Conservation (phyloP, 2,113 vertebrate genomes). For the Microcebus griseorufus region DNA sequence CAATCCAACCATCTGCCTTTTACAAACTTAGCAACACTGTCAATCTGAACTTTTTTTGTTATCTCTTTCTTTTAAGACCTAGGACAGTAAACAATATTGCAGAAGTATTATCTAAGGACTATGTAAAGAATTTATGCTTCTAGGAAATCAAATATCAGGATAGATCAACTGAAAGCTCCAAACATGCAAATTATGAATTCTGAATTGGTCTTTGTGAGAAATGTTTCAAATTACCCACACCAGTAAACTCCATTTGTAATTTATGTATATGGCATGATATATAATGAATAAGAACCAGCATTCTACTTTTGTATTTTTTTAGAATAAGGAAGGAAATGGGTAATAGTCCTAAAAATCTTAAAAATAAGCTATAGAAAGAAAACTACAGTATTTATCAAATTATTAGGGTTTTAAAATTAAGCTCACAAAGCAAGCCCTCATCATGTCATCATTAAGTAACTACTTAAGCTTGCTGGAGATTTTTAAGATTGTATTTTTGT, state of each 20-base stretch:
- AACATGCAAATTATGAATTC: not conserved
- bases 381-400: not conserved
- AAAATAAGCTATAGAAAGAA: not conserved
- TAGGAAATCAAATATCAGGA: not conserved
- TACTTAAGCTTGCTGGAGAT: not conserved
- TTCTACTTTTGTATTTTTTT: not conserved
- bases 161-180: not conserved
- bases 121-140: not conserved
- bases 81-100: not conserved
- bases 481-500: not conserved
- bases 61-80: not conserved
- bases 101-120: not conserved
- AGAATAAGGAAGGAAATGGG: not conserved
- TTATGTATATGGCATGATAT: not conserved
- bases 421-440: not conserved
- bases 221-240: not conserved
- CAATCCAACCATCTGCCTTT: not conserved
- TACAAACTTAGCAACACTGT: not conserved
- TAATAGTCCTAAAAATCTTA: not conserved
- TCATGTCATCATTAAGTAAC: not conserved
- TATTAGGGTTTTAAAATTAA: not conserved
- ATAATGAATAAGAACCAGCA: not conserved
- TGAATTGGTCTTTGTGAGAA: not conserved
- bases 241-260: not conserved
- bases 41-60: not conserved